Conservation (phyloP, 2,888 invertebrate species). For the Isotomurus palustris region DNA sequence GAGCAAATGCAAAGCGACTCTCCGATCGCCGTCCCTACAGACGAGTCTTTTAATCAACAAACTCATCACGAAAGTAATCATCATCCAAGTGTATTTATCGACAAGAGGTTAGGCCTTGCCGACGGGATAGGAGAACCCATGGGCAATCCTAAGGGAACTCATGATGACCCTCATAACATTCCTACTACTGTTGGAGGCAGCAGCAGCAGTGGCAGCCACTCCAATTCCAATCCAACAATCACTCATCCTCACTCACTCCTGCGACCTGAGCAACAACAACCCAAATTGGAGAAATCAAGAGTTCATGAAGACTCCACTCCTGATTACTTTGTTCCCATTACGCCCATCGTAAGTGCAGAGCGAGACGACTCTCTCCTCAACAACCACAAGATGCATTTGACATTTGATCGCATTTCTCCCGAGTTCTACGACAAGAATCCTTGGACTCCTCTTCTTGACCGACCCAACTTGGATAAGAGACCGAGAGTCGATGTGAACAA, state of each 20-base stretch:
- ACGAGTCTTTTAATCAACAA: background rate
- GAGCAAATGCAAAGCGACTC: background rate
- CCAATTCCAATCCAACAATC: conserved; percentile 1
- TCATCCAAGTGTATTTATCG: conserved; percentile 17
- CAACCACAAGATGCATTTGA: conserved; percentile 36
- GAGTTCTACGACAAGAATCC: conserved; percentile 43
- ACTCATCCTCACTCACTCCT: too few relatives aligned
- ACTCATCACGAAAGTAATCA: conserved; percentile 5
- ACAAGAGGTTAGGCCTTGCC: conserved; percentile 20
- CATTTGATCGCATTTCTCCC: conserved; percentile 41
- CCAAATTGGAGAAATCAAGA: conserved; percentile 7
- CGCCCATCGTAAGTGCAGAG: conserved; percentile 30
- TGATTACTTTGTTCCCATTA: conserved; percentile 24
- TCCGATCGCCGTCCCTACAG: too few relatives aligned
- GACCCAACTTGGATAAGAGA: conserved; percentile 43
- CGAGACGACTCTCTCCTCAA: conserved; percentile 16
- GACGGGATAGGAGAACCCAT: background rate
- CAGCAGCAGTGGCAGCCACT: conserved; percentile 13
- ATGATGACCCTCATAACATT: conserved; percentile 10
- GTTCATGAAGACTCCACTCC: conserved; percentile 6
- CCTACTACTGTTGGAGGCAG: background rate
- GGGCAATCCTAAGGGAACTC: background rate
- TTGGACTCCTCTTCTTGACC: conserved; percentile 41
- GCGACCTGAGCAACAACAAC: too few relatives aligned
- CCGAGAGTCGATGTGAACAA: conserved; percentile 36